Conservation (phyloP, 2,113 vertebrate genomes). For the Stomatorhinus ivindoensis region DNA sequence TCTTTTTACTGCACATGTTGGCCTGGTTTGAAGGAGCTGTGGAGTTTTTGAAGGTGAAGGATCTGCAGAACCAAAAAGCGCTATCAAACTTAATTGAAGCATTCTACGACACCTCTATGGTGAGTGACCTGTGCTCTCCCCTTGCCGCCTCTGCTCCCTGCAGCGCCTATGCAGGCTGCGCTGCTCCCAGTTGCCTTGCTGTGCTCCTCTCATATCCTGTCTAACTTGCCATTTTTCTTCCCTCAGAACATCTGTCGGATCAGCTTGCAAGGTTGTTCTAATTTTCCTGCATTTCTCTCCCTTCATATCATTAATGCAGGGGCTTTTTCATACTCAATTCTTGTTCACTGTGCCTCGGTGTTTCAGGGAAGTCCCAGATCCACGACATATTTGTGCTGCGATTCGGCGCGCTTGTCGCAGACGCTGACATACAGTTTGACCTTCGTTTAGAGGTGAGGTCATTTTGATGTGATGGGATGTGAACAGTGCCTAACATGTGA, state of each 20-base stretch:
- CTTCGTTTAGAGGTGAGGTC: constrained; percentile 71
- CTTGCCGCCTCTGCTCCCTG: neutral
- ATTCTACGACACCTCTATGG: constrained; percentile 65
- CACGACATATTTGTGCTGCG: constrained; percentile 65
- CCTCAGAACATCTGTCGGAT: constrained; percentile 59
- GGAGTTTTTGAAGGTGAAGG: constrained; percentile 39
- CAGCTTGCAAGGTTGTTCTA: constrained; percentile 56
- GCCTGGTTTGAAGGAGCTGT: constrained; percentile 66
- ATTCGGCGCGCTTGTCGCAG: constrained; percentile 60
- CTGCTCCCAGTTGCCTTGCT: neutral
- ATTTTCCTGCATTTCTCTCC: neutral
- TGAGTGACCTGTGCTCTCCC: constrained; percentile 42
- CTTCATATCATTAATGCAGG: neutral
- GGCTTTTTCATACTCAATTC: too few relatives aligned
- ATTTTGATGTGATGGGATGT: neutral
- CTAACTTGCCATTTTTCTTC: neutral
- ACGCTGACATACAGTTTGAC: constrained; percentile 40
- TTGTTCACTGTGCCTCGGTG: neutral
- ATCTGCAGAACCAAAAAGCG: constrained; percentile 6
- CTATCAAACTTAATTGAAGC: constrained; percentile 51
- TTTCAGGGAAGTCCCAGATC: constrained; percentile 59
- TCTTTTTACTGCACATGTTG: constrained; percentile 52
- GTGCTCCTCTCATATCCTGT: neutral
- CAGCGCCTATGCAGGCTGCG: neutral
- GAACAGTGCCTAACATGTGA: neutral